phyloP scores from a whole-genome alignment of 2,888 invertebrate species.

The Prosapia bicincta region DNA sequence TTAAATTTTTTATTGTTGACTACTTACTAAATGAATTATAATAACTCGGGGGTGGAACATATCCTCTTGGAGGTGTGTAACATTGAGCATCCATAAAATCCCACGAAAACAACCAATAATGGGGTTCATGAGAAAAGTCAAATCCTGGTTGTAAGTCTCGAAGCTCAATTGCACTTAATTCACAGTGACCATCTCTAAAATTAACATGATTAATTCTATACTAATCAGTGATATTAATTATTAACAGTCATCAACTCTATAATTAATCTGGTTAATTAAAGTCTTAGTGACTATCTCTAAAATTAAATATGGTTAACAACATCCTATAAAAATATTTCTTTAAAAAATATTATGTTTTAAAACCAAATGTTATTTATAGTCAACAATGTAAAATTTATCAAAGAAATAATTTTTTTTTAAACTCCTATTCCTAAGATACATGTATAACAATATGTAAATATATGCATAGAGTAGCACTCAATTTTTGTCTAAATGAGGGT shows the following conservation, averaged over 20 bases:
- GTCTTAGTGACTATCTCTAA: too few relatives aligned
- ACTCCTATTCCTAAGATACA: too few relatives aligned
- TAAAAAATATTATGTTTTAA: too few relatives aligned
- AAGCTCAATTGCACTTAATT: slow-evolving; percentile 72
- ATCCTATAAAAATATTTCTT: too few relatives aligned
- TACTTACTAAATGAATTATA: slow-evolving; percentile 40
- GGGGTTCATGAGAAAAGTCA: slow-evolving; percentile 66
- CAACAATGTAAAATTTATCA: too few relatives aligned
- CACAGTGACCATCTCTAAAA: slow-evolving; percentile 52
- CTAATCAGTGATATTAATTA: background rate
- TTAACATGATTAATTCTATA: background rate
- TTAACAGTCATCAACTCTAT: background rate
- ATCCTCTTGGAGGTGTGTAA: slow-evolving; percentile 36
- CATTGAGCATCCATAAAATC: slow-evolving; percentile 74
- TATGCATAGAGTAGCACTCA: too few relatives aligned
- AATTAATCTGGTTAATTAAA: background rate
- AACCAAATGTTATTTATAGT: too few relatives aligned
- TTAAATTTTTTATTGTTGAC: too few relatives aligned
- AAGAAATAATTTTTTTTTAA: too few relatives aligned
- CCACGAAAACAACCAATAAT: slow-evolving; percentile 74
- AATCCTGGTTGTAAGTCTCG: slow-evolving; percentile 69
- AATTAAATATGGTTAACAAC: too few relatives aligned
- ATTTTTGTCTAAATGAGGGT: too few relatives aligned
- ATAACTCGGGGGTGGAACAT: slow-evolving; percentile 37
- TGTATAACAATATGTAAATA: too few relatives aligned